Percentiles rank a stretch among this genome's conserved stretches.
Conservation (phyloP, 2,888 invertebrate genomes). For the Sinopyrophorus schimmeli region DNA sequence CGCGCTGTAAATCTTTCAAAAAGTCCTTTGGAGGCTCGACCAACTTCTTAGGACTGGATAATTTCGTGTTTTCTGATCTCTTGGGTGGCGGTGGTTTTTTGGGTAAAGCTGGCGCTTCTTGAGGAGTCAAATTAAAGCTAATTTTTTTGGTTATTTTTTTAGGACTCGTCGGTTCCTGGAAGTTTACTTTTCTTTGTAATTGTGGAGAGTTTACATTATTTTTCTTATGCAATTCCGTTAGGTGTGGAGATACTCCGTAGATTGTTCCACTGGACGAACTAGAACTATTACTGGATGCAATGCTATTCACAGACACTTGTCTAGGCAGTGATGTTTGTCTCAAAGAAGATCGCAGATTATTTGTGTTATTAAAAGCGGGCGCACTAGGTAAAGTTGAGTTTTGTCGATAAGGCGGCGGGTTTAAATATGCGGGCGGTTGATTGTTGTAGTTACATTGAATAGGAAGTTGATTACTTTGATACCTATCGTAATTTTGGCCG, state of each 20-base stretch:
- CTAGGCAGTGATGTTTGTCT: constrained; percentile 56
- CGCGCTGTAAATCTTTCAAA: constrained; percentile 84
- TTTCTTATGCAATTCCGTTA: constrained; percentile 62
- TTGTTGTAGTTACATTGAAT: constrained; percentile 38
- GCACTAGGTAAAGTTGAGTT: constrained; percentile 48
- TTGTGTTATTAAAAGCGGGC: constrained; percentile 43
- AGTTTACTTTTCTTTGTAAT: constrained; percentile 63
- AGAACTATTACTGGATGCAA: constrained; percentile 58
- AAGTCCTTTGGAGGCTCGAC: constrained; percentile 81
- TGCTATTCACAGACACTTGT: constrained; percentile 62
- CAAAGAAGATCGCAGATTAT: constrained; percentile 49
- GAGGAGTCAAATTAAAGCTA: constrained; percentile 62
- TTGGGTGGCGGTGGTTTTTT: constrained; percentile 75
- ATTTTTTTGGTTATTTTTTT: constrained; percentile 66
- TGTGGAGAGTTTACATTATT: constrained; percentile 60
- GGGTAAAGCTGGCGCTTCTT: constrained; percentile 63
- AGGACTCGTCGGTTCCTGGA: constrained; percentile 63
- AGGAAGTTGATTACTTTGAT: constrained; percentile 30
- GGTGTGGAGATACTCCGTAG: constrained; percentile 53
- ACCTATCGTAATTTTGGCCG: constrained; percentile 46
- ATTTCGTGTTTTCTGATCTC: constrained; percentile 72
- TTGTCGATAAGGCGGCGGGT: constrained; percentile 49
- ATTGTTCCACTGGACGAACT: constrained; percentile 50
- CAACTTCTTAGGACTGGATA: constrained; percentile 77
- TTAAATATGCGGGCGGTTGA: constrained; percentile 55